Conservation (phyloP, 2,888 invertebrate species). For the Anodontia alba region DNA sequence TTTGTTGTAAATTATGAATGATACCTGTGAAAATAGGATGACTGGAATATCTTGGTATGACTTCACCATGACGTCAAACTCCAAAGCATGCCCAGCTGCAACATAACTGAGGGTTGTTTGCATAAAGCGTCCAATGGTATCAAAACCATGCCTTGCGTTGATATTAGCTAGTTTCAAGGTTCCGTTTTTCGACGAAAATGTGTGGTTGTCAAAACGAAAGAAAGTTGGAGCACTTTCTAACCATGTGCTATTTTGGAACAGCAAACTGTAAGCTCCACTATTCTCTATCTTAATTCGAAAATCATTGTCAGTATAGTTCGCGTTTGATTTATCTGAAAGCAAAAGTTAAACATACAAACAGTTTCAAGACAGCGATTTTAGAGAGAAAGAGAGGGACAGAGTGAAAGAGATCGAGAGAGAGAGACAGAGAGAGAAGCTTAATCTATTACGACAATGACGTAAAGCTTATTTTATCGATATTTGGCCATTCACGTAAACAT, state of each 20-base stretch:
- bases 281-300: not conserved
- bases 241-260: slow-evolving; percentile 49
- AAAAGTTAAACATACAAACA: too few species aligned
- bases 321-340: too few species aligned
- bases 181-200: slow-evolving; percentile 51
- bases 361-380: too few species aligned
- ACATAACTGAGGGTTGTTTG: slow-evolving; percentile 28
- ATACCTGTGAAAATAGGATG: slow-evolving; percentile 56
- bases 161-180: slow-evolving; percentile 45
- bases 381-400: too few species aligned
- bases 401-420: too few species aligned
- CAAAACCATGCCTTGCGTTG: slow-evolving; percentile 23
- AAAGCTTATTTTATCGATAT: too few species aligned
- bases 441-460: too few species aligned
- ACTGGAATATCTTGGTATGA: slow-evolving; percentile 39
- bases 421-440: too few species aligned
- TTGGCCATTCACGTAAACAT: too few species aligned
- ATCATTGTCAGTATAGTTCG: not conserved
- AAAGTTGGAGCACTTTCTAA: slow-evolving; percentile 63
- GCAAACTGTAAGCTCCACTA: slow-evolving; percentile 50
- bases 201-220: slow-evolving; percentile 59
- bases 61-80: slow-evolving; percentile 41
- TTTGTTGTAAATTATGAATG: too few species aligned
- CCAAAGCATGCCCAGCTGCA: not conserved
- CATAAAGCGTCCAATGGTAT: slow-evolving; percentile 52